Conservation (phyloP, 2,888 invertebrate genomes). For the Apoderus coryli region DNA sequence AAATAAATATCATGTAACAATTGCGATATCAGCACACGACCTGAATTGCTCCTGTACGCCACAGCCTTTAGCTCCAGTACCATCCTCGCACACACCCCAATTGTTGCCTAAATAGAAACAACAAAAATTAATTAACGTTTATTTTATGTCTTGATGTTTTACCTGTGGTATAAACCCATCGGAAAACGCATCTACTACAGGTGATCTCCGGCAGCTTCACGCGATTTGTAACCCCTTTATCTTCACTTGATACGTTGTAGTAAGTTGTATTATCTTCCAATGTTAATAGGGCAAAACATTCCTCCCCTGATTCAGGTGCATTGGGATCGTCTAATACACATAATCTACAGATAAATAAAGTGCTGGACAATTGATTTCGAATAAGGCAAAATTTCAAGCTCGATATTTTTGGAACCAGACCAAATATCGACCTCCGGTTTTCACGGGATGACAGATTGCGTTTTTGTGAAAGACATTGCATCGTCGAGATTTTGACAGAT, state of each 20-base stretch:
- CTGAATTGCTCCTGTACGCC: constrained; percentile 9
- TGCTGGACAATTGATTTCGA: too few relatives aligned
- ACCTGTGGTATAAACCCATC: constrained; percentile 33
- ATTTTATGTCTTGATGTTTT: constrained; percentile 5
- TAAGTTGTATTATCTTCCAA: constrained; percentile 21
- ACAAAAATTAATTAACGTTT: neutral
- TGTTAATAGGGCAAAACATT: constrained; percentile 30
- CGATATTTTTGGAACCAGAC: too few relatives aligned
- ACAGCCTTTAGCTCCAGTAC: constrained; percentile 8
- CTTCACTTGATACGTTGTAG: constrained; percentile 18
- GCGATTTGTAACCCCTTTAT: constrained; percentile 19
- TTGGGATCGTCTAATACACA: constrained; percentile 32
- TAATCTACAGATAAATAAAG: constrained; percentile 27
- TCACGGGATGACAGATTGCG: too few relatives aligned
- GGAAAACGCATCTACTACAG: constrained; percentile 31
- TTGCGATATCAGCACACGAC: constrained; percentile 8
- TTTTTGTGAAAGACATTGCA: too few relatives aligned
- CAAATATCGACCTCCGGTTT: too few relatives aligned
- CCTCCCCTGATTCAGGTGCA: constrained; percentile 33
- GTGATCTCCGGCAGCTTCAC: constrained; percentile 28
- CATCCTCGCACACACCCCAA: constrained; percentile 9
- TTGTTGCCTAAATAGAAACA: constrained; percentile 8
- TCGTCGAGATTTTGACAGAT: too few relatives aligned
- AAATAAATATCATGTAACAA: too few relatives aligned
- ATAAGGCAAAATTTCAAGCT: too few relatives aligned